These are phyloP conservation scores for Ichneumoninae sp. DNA, from an alignment of 2,888 invertebrate genomes.

Conservation along the genomic window DNA sequence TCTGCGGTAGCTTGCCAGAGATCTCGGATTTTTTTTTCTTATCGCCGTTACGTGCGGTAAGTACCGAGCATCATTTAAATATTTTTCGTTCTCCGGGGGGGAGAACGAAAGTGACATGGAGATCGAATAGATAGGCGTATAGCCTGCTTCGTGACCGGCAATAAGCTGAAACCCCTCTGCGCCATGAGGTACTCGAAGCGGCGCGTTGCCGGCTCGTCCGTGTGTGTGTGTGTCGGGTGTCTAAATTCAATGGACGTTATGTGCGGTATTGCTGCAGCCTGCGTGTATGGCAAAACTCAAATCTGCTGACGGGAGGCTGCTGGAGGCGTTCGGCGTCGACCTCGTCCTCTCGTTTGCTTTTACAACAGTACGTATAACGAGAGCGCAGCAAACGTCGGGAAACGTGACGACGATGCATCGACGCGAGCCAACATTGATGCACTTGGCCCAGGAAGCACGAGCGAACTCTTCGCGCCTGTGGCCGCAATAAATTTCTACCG, in stretches of 20 bases:
- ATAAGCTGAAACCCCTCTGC: conserved; percentile 75
- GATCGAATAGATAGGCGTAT: conserved; percentile 80
- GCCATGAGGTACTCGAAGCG: conserved; percentile 54
- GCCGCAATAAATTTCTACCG: conserved; percentile 52
- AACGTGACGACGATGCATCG: conserved; percentile 70
- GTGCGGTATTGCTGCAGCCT: conserved; percentile 17
- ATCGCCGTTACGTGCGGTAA: conserved; percentile 41
- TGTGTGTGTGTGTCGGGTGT: conserved; percentile 5
- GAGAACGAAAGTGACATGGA: conserved; percentile 67
- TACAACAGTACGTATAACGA: conserved; percentile 36
- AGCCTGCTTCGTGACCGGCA: conserved; percentile 81
- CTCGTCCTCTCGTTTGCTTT: conserved; percentile 46
- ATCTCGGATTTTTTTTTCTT: conserved; percentile 13
- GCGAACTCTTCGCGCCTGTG: conserved; percentile 45
- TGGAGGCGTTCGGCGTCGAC: conserved; percentile 55
- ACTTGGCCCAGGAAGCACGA: conserved; percentile 46
- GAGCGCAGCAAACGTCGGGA: conserved; percentile 48
- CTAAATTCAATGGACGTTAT: conserved; percentile 45
- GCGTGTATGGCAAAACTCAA: conserved; percentile 61
- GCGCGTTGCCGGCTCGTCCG: conserved; percentile 41
- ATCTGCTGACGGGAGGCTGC: conserved; percentile 68
- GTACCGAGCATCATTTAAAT: conserved; percentile 74
- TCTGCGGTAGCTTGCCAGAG: background rate
- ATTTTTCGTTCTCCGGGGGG: conserved; percentile 76
- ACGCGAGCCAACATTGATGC: conserved; percentile 62